Evolutionary conservation across 1,140 invertebrate species (phyloP), one percentile per base, ranked within the genome.

Genomic region (Pentalonia nigronervosa): DNA sequence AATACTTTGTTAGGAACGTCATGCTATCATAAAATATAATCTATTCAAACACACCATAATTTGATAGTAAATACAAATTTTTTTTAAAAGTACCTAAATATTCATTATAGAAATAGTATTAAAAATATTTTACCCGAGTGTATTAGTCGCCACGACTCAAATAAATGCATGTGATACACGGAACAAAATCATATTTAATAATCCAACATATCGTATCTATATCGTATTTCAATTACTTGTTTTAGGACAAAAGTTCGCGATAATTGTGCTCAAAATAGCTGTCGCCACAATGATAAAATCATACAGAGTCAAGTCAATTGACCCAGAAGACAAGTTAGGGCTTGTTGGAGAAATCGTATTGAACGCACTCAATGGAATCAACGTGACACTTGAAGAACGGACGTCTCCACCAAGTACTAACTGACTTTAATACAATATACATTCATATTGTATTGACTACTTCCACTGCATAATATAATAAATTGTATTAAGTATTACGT

Each of bases 171-270:
- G 2, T 0, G 11, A 30, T 67, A 76, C 30, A 76, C n/a, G 60
- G 7, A 76, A n/a, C 4, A 14, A 76, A 76, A 76, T 76, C 17
- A 23, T 41, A 41, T 41, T 76, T 76, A 76, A n/a, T 67, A 67
- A 67, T n/a, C 30, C 2, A n/a, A n/a, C 14, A 30, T 21, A 21
- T 7, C n/a, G 11, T 67, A n/a, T 17, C 30, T 84, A 41, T 23
- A 45, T 41, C 36, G 83, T 84, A 84, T 45, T 84, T 41, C 8
- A 7, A 20, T 67, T 36, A 25, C 2, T 45, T 93, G 23, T 94
- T 94, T n/a, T 94, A 96, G 96, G 96, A 36, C 95, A 96, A 91
- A 96, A 95, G 94, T 97, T 97, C 95, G 97, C 96, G 4, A 94
- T 96, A 94, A 95, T 96, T 94, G 96, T 96, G 94, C 95, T 96